These are phyloP conservation scores for Upupa epops DNA, from an alignment of 2,113 vertebrate genomes.

Conservation along the genomic window DNA sequence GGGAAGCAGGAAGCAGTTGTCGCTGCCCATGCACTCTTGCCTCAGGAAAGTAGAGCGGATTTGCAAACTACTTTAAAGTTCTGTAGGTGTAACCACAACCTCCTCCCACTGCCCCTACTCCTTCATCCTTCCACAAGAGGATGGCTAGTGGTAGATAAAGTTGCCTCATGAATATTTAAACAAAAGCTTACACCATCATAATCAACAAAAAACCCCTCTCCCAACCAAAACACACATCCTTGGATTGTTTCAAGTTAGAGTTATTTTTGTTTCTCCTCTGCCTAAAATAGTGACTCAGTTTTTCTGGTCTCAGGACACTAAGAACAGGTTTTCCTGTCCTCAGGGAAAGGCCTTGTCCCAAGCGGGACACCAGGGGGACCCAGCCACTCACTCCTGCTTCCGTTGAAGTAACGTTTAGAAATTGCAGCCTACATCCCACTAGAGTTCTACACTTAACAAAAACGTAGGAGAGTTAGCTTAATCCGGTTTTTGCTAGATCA, in stretches of 20 bases:
- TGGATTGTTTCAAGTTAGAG: neutral
- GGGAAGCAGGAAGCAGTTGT: neutral
- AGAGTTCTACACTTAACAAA: neutral
- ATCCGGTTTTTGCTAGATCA: neutral
- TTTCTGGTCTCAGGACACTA: neutral
- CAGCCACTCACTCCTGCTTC: neutral
- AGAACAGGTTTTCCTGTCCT: neutral
- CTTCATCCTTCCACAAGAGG: neutral
- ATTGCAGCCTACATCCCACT: neutral
- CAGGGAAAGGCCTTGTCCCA: fast-evolving
- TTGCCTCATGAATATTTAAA: neutral
- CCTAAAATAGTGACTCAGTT: fast-evolving
- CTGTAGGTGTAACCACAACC: neutral
- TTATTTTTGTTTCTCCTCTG: neutral
- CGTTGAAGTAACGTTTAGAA: neutral
- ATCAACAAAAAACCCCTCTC: neutral
- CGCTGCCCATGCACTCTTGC: neutral
- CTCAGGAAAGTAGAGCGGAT: neutral
- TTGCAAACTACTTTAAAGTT: neutral
- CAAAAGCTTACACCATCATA: neutral
- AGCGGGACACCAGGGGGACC: neutral
- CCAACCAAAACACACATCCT: neutral
- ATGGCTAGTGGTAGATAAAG: neutral
- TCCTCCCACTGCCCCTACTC: neutral
- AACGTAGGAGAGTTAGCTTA: neutral